A percentile compares a stretch with the other conserved stretches of the same genome.
Evolutionary conservation across 2,113 vertebrate genomes (phyloP).

Genomic region (Ondatra zibethicus): DNA sequence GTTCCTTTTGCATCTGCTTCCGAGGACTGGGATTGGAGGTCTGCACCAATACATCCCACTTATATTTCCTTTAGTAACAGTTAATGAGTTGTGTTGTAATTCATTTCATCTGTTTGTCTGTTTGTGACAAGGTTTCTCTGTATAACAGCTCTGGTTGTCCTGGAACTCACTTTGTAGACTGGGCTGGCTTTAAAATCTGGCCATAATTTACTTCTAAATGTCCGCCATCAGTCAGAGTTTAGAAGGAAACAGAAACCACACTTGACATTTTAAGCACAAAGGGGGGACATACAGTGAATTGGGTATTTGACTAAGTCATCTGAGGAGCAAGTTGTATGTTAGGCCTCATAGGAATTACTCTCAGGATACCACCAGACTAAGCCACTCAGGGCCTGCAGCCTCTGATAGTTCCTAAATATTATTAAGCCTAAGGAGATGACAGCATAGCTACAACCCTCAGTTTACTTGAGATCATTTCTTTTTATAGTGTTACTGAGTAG

Average conservation of each 20-base stretch:
- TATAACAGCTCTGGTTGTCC: background rate
- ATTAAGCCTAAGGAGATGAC: background rate
- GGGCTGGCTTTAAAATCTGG: background rate
- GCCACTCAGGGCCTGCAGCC: background rate
- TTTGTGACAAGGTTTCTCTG: background rate
- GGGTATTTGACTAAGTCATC: constrained; percentile 34
- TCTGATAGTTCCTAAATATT: background rate
- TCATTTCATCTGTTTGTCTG: background rate
- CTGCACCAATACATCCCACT: background rate
- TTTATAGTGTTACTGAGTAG: constrained; percentile 24
- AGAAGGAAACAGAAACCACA: constrained; percentile 43
- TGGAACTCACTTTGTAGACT: background rate
- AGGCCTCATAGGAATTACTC: background rate
- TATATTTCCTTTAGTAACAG: background rate
- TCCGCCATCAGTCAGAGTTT: background rate
- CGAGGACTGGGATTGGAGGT: background rate
- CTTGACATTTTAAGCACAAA: constrained; percentile 60
- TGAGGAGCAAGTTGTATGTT: background rate
- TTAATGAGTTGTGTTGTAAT: constrained; percentile 15
- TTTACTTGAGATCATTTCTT: background rate
- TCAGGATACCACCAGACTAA: background rate
- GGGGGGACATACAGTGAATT: background rate
- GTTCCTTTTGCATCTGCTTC: background rate
- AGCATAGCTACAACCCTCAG: background rate
- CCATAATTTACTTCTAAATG: constrained; percentile 58